Evolutionary conservation across 2,113 vertebrate genomes (phyloP).

Genomic region (Leptocoma aspasia): DNA sequence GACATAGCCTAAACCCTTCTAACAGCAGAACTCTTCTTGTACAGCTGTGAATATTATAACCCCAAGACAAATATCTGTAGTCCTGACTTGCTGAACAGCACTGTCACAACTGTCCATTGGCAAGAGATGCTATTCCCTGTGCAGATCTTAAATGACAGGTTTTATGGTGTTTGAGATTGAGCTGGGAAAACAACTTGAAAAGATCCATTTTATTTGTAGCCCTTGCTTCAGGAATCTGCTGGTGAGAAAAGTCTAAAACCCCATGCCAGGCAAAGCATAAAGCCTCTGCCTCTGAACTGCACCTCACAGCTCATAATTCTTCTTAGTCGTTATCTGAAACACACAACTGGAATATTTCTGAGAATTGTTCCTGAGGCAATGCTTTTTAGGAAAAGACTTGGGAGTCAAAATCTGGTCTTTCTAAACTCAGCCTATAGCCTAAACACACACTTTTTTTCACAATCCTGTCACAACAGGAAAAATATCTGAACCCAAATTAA

Average conservation of each 20-base stretch:
- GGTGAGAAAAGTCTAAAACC: background rate
- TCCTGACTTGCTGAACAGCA: conserved; percentile 8
- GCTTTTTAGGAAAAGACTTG: background rate
- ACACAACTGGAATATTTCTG: background rate
- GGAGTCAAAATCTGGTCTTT: background rate
- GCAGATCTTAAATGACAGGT: conserved; percentile 17
- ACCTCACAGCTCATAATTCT: background rate
- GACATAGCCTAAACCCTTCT: background rate
- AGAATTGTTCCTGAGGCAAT: background rate
- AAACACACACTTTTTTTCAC: background rate
- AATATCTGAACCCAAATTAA: background rate
- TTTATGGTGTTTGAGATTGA: conserved; percentile 18
- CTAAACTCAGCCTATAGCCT: background rate
- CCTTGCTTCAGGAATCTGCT: background rate
- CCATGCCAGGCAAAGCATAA: background rate
- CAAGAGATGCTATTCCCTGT: background rate
- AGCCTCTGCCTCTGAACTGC: background rate
- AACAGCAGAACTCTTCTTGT: background rate
- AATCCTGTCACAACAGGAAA: background rate
- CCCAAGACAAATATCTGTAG: conserved; percentile 2
- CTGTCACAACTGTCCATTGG: background rate
- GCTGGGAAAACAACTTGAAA: background rate
- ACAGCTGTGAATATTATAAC: conserved; percentile 9
- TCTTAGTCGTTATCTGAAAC: background rate
- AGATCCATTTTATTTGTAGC: background rate